Evolutionary conservation across 2,797 vertebrate genomes (phyloP).

Genomic region (Rhinichthys osculus): DNA sequence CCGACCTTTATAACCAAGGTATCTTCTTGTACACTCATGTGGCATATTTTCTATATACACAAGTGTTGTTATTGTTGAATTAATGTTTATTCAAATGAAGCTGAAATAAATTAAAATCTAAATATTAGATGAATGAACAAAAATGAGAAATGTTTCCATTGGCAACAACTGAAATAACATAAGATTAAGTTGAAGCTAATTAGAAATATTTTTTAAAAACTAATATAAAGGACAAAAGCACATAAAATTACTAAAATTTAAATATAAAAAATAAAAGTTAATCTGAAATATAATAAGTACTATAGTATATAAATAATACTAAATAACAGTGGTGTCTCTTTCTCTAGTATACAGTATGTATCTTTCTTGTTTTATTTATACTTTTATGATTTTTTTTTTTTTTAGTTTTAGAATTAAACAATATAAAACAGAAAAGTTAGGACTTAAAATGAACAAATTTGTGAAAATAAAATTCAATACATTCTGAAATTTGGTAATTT

Average conservation of each 20-base stretch:
- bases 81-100: background rate
- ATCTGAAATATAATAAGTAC: background rate
- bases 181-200: background rate
- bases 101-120: background rate
- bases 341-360: background rate
- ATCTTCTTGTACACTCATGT: slow-evolving; percentile 40
- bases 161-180: background rate
- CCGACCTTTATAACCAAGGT: slow-evolving; percentile 82
- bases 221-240: background rate
- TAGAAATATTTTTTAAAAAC: background rate
- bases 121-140: background rate
- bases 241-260: background rate
- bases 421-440: background rate
- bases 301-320: background rate
- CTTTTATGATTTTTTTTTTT: background rate
- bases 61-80: slow-evolving; percentile 2
- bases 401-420: background rate
- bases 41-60: background rate
- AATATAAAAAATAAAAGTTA: background rate
- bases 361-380: background rate
- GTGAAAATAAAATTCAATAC: background rate
- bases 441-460: background rate
- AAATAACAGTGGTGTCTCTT: background rate
- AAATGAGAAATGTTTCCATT: background rate
- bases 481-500: background rate